Conservation (phyloP, 1,140 invertebrate species). For the Tyrophagus putrescentiae region DNA sequence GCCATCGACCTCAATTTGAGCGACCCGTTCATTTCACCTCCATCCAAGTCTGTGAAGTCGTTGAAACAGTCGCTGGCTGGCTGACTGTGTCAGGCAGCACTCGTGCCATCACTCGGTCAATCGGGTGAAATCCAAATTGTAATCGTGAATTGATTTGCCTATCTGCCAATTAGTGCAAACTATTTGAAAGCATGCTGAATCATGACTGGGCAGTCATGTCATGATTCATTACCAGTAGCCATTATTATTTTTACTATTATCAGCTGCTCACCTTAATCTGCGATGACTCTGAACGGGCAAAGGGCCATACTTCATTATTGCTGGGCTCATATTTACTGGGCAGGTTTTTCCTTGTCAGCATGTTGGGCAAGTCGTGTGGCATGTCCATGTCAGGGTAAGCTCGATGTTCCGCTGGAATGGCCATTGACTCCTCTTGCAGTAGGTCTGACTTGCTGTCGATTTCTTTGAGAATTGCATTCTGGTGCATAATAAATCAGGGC, state of each 20-base stretch:
- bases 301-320: slow-evolving; percentile 26
- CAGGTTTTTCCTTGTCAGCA: not conserved
- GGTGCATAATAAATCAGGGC: too few relatives aligned
- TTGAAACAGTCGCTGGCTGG: too few relatives aligned
- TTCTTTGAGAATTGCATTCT: slow-evolving; percentile 24
- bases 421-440: slow-evolving; percentile 26
- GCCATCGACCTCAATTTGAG: slow-evolving; percentile 5
- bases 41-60: slow-evolving; percentile 9
- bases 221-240: too few relatives aligned
- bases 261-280: slow-evolving; percentile 25
- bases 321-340: not conserved
- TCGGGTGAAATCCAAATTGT: too few relatives aligned
- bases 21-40: not conserved
- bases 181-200: too few relatives aligned
- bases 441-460: slow-evolving; percentile 29
- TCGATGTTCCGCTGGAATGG: slow-evolving; percentile 28
- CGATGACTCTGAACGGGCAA: slow-evolving; percentile 23
- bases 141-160: too few relatives aligned
- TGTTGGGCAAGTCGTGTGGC: not conserved
- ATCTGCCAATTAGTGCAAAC: too few relatives aligned
- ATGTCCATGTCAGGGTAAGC: not conserved
- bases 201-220: too few relatives aligned
- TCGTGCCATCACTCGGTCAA: too few relatives aligned
- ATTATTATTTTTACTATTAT: not conserved
- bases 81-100: too few relatives aligned